A percentile compares a stretch with the other conserved stretches of the same genome.
Conservation (phyloP, 2,797 vertebrate genomes). For the Eospalax fontanierii region DNA sequence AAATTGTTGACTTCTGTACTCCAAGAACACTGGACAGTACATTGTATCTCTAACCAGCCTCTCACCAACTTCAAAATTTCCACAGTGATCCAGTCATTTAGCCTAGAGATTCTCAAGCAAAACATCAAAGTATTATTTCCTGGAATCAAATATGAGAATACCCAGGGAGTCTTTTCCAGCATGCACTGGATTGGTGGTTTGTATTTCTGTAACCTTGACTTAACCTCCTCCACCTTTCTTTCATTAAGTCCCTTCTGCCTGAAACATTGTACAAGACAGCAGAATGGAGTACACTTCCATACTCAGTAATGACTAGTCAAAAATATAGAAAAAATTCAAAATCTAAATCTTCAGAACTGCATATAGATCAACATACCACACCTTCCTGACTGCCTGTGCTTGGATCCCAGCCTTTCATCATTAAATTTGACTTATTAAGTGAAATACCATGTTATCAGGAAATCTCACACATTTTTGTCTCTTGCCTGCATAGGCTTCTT, state of each 20-base stretch:
- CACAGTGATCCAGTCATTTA: background rate
- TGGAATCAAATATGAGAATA: background rate
- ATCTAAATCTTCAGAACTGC: background rate
- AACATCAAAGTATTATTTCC: background rate
- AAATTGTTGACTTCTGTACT: background rate
- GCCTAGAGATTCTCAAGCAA: background rate
- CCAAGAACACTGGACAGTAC: background rate
- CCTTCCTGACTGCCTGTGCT: background rate
- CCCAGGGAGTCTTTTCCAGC: background rate
- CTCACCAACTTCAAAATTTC: background rate
- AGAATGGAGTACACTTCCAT: background rate
- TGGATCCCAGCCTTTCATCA: background rate
- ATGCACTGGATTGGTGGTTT: background rate
- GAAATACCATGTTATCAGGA: background rate
- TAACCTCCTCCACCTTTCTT: background rate
- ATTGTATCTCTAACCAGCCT: background rate
- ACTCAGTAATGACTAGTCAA: background rate
- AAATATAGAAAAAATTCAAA: slow-evolving; percentile 13
- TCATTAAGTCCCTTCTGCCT: background rate
- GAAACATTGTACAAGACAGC: background rate
- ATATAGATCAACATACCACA: background rate
- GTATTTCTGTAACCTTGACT: background rate
- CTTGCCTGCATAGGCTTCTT: background rate
- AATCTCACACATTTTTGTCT: background rate
- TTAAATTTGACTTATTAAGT: background rate